These are phyloP conservation scores for Monochamus saltuarius DNA, from an alignment of 1,140 invertebrate species.

Conservation along the genomic window DNA sequence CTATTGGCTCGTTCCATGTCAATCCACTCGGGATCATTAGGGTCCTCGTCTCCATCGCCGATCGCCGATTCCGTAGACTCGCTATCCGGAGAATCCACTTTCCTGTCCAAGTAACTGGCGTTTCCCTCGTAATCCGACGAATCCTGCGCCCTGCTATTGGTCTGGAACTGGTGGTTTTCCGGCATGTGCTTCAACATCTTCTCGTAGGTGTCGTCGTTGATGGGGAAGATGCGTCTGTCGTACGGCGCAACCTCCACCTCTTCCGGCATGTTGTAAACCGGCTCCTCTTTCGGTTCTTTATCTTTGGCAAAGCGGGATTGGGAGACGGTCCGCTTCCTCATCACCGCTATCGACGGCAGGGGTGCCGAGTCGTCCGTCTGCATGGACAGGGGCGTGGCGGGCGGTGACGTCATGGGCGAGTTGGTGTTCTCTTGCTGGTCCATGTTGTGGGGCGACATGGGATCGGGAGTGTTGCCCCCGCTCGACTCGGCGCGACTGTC, in stretches of 20 bases:
- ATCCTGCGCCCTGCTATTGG: slow-evolving; percentile 46
- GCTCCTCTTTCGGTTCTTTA: slow-evolving; percentile 49
- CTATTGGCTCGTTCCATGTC: slow-evolving; percentile 41
- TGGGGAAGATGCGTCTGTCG: slow-evolving; percentile 72
- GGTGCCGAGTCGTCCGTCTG: slow-evolving; percentile 46
- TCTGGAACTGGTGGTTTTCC: slow-evolving; percentile 56
- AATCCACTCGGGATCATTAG: slow-evolving; percentile 80
- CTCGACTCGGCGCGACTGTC: slow-evolving; percentile 70
- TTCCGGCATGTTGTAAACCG: slow-evolving; percentile 8
- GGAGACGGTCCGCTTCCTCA: slow-evolving; percentile 57
- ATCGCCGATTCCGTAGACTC: slow-evolving; percentile 65
- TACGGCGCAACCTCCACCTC: slow-evolving; percentile 60
- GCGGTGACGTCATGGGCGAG: slow-evolving; percentile 61
- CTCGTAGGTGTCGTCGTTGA: slow-evolving; percentile 68
- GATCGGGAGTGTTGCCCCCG: slow-evolving; percentile 73
- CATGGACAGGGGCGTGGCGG: slow-evolving; percentile 57
- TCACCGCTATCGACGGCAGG: slow-evolving; percentile 48
- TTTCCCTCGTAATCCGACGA: slow-evolving; percentile 21
- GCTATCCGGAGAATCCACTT: slow-evolving; percentile 50
- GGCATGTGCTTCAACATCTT: slow-evolving; percentile 72
- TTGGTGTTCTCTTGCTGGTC: slow-evolving; percentile 51
- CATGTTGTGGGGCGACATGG: slow-evolving; percentile 53
- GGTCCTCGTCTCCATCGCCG: slow-evolving; percentile 66
- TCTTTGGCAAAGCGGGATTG: slow-evolving; percentile 52
- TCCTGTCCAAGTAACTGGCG: slow-evolving; percentile 29